Percentiles rank a stretch among this genome's conserved stretches.
phyloP scores from a whole-genome alignment of 1,140 invertebrate genomes.

The Proctacanthus coquilletti region DNA sequence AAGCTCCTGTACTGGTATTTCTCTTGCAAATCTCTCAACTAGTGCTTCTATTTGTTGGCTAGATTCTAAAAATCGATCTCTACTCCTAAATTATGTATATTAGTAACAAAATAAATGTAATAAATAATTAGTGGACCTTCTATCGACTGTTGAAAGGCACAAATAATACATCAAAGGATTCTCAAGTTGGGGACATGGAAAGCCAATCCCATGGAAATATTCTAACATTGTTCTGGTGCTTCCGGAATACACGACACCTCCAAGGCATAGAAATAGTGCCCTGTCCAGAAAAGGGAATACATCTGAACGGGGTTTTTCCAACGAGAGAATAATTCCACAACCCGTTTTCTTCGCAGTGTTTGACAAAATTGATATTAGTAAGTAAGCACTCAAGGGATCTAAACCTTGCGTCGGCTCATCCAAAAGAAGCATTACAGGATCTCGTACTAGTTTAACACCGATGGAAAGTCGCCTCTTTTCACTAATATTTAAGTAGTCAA shows the following conservation, averaged over 20 bases:
- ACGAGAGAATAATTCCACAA: conserved; percentile 72
- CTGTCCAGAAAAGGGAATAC: conserved; percentile 79
- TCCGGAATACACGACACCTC: conserved; percentile 81
- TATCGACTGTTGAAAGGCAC: conserved; percentile 81
- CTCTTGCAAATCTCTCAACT: conserved; percentile 80
- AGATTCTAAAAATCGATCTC: conserved; percentile 80
- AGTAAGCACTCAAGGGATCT: conserved; percentile 80
- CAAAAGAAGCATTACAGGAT: conserved; percentile 71
- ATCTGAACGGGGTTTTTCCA: conserved; percentile 86
- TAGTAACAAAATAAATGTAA: not conserved
- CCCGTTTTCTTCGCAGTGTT: conserved; percentile 84
- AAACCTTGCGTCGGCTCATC: conserved; percentile 85
- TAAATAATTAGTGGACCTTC: conserved; percentile 38
- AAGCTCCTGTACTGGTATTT: conserved; percentile 35
- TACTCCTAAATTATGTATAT: conserved; percentile 17
- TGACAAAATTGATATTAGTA: conserved; percentile 81
- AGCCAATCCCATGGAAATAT: conserved; percentile 81
- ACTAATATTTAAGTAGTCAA: conserved; percentile 61
- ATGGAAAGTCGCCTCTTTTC: conserved; percentile 74
- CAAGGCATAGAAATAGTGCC: conserved; percentile 64
- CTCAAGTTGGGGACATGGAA: conserved; percentile 81
- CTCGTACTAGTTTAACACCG: conserved; percentile 74
- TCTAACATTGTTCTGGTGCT: conserved; percentile 77
- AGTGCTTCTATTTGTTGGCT: conserved; percentile 82
- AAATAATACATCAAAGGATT: conserved; percentile 90